Conservation (phyloP, 1,140 invertebrate species). For the Bradynema listronoti region DNA sequence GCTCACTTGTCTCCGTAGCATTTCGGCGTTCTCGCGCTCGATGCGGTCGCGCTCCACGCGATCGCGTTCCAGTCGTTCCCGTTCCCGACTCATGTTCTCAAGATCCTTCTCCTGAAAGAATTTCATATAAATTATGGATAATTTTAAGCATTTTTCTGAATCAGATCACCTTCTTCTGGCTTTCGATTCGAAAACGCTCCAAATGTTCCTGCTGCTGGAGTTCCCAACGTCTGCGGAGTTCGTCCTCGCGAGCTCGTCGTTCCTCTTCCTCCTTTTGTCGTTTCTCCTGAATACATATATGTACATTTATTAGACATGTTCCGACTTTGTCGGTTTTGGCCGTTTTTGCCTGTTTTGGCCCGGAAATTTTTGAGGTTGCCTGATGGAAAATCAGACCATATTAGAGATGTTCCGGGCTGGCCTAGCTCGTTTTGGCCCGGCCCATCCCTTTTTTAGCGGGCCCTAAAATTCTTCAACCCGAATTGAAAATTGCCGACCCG, state of each 20-base stretch:
- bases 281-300: constrained; percentile 20
- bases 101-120: constrained; percentile 28
- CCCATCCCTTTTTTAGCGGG: too few relatives aligned
- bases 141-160: constrained; percentile 21
- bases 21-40: constrained; percentile 43
- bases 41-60: constrained; percentile 38
- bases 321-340: too few relatives aligned
- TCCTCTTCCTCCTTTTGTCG: constrained; percentile 51
- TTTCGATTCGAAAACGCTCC: constrained; percentile 34
- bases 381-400: too few relatives aligned
- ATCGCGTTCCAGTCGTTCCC: constrained; percentile 40
- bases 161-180: constrained; percentile 19
- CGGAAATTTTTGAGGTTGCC: too few relatives aligned
- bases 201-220: constrained; percentile 43
- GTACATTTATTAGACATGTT: too few relatives aligned
- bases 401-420: too few relatives aligned
- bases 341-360: too few relatives aligned
- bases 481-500: too few relatives aligned
- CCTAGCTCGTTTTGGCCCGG: too few relatives aligned
- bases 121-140: constrained; percentile 1
- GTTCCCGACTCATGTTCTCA: constrained; percentile 31
- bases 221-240: constrained; percentile 41
- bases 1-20: constrained; percentile 30
- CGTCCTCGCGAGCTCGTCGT: constrained; percentile 45
- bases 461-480: too few relatives aligned